These are phyloP conservation scores for Galago senegalensis DNA, from an alignment of 2,797 vertebrate genomes.

Conservation along the genomic window DNA sequence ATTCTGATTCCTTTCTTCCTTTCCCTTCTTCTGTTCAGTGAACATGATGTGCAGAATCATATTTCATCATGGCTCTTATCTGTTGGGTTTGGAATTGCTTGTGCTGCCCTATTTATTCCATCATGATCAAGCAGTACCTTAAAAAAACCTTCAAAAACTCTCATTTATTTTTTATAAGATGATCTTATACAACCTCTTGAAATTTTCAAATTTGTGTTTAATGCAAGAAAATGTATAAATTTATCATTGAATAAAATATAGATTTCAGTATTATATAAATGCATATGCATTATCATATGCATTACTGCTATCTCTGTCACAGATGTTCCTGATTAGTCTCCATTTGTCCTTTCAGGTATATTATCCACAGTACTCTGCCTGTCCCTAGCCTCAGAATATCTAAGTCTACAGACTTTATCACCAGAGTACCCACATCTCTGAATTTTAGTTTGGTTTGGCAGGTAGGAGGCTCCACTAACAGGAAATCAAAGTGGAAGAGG, in stretches of 20 bases:
- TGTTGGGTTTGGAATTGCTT: background rate
- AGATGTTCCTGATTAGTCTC: background rate
- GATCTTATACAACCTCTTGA: background rate
- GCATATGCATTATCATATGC: background rate
- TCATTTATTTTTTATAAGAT: slow-evolving; percentile 33
- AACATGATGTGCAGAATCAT: background rate
- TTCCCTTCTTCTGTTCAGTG: background rate
- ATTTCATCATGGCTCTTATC: slow-evolving; percentile 2
- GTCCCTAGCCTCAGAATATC: background rate
- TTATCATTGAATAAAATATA: background rate
- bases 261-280: background rate
- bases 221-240: background rate
- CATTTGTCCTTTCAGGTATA: background rate
- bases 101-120: background rate
- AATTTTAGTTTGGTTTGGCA: background rate
- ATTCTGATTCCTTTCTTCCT: background rate
- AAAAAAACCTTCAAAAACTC: background rate
- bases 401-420: background rate
- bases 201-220: slow-evolving; percentile 22
- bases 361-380: background rate
- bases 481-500: background rate
- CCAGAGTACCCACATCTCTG: background rate
- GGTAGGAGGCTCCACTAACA: background rate
- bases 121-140: background rate
- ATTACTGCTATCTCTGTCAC: background rate